These are phyloP conservation scores for Acanthochromis polyacanthus DNA, from an alignment of 2,113 vertebrate species.

Conservation along the genomic window DNA sequence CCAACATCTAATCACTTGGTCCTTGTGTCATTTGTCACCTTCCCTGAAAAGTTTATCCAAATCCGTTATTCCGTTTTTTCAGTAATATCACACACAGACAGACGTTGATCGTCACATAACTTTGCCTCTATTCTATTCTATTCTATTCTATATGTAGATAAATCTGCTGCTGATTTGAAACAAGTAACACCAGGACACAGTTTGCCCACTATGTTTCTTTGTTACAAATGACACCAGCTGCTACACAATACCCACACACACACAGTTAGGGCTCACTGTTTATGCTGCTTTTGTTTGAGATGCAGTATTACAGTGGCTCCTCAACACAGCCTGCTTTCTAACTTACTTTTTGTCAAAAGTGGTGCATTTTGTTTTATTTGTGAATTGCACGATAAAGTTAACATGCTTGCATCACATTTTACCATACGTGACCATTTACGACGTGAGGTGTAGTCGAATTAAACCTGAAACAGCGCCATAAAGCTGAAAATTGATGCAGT, in stretches of 20 bases:
- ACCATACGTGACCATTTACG: slow-evolving; percentile 7
- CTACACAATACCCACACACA: neutral
- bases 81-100: no score
- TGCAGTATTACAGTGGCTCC: neutral
- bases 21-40: no score
- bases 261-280: no score
- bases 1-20: no score
- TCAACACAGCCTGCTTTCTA: neutral
- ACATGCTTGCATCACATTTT: neutral
- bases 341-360: no score
- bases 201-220: neutral
- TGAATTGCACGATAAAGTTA: neutral
- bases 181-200: neutral
- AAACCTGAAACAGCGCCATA: neutral
- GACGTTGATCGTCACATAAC: no score
- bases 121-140: no score
- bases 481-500: neutral
- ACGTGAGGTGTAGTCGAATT: neutral
- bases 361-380: neutral
- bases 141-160: slow-evolving; percentile 7
- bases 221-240: neutral
- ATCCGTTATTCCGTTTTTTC: no score
- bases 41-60: no score
- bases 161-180: slow-evolving; percentile 25
- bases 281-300: neutral